phyloP scores from a whole-genome alignment of 1,140 invertebrate species.

The Sinonovacula constricta region DNA sequence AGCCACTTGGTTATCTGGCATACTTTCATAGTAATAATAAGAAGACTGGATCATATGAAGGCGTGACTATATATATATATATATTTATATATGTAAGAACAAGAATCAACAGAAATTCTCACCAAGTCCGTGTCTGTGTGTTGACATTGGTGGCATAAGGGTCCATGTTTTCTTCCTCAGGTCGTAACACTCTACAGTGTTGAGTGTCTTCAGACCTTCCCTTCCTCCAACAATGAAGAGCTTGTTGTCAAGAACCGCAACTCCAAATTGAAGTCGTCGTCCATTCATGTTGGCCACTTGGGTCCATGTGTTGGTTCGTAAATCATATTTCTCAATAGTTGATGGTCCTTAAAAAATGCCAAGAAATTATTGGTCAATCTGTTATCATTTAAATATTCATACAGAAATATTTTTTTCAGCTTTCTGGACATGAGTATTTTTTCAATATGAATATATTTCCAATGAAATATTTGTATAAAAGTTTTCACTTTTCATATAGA shows the following conservation, averaged over 20 bases:
- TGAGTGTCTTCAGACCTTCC: constrained; percentile 95
- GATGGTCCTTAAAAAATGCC: constrained; percentile 83
- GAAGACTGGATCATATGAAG: background rate
- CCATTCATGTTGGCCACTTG: constrained; percentile 89
- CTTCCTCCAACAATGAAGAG: constrained; percentile 91
- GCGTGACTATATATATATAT: no score
- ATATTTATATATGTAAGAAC: no score
- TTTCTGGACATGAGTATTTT: no score
- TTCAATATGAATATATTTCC: no score
- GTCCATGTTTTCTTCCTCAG: constrained; percentile 88
- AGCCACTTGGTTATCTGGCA: no score
- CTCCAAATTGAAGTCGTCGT: constrained; percentile 90
- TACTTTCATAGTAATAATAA: no score
- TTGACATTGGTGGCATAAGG: constrained; percentile 91
- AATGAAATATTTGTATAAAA: no score
- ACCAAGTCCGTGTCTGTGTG: constrained; percentile 92
- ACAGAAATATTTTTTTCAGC: no score
- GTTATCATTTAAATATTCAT: no score
- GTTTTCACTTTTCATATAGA: no score
- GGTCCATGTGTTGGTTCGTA: constrained; percentile 90
- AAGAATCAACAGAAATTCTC: constrained; percentile 46
- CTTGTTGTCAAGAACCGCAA: constrained; percentile 91
- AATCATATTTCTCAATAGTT: constrained; percentile 93
- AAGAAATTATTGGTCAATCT: background rate
- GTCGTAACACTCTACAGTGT: constrained; percentile 92